Base-by-base conservation (phyloP, 1,140 invertebrate genomes). In the Drosophila yakuba region DNA sequence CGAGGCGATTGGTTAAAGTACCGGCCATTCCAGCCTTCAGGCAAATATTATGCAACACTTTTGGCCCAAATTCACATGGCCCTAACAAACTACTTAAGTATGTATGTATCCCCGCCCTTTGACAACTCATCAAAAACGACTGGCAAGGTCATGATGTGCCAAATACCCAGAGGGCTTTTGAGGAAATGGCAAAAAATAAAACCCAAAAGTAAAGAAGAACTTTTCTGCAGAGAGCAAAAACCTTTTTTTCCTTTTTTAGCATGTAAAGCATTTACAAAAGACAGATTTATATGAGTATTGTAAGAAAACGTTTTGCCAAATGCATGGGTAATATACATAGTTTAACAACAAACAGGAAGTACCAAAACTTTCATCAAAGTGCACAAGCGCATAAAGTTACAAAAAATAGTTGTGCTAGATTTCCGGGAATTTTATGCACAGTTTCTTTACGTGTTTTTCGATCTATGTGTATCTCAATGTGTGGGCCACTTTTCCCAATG, bases 1-100 rank as follows among this genome's bases (percentile, higher is more conserved):
- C 45, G 41, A 35, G 57, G 32, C 48, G 38, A 57, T 80, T 76
- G 57, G 72, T 59, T 48, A 82, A 82, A 86, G 69, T 71, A 71
- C 60, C 61, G 58, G 48, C 68, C 57, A 78, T 82, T 82, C 55
- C n/a, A 11, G 55, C 45, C 83, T 74, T 20, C 57, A 59, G 71
- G 64, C 71, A 83, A 86, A 86, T 86, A 83, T 86, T 86, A 88
- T 88, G 79, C 75, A 86, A 86, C 83, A 86, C 79, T 89, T 73
- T 89, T 61, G 83, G 66, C 83, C 83, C 75, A 79, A 88, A 72
- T 72, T 61, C 59, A 25, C 63, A 50, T 55, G 54, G 35, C 23
- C 51, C 17, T 25, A 48, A 48, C 38, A 14, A 12, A 14, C 44
- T n/a, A 61, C 51, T 8, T 35, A 2, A 3, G 32, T 15, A 15